Base-by-base conservation (phyloP, 1,140 invertebrate species). In the Hormaphis cornu region DNA sequence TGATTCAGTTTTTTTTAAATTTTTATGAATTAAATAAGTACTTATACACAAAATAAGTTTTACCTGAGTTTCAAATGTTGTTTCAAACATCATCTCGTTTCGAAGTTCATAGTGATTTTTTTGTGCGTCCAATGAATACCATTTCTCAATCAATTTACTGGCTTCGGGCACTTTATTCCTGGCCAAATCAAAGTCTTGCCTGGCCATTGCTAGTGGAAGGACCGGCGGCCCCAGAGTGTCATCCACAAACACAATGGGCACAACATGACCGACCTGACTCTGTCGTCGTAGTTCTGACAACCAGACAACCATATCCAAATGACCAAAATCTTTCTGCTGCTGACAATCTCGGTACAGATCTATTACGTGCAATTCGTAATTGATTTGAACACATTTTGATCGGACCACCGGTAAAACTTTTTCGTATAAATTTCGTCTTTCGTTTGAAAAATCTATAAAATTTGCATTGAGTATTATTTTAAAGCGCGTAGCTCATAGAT, bases 191-290 rank as follows among this genome's bases (percentile, higher is more conserved):
- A 89, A 90, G 78, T 90, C 88, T 20, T 86, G 83, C 73, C 83
- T 85, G 76, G 89, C 87, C 46, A 90, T 83, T 1, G 86, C 88
- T 72, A 87, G 84, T 8, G 88, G 88, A 16, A 90, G 78, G 70
- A 89, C 80, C n/a, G 87, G 85, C 18, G 85, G 85, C 26, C 88
- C 88, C 42, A 90, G 77, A 8, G 85, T 87, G 42, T 88, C 84
- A 75, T 86, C 89, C 8, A 90, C 77, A 75, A 90, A 89, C 61
- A 90, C 76, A 12, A 89, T 83, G 0, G 88, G 87, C 24, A 90
- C 85, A 18, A 89, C 82, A 59, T 88, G 87, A 0, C 86, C 84
- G 2, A 84, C 79, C 70, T 88, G 22, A 30, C n/a, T 52, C 81
- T 80, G 78, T 86, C 86, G 82, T 40, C 84, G 82, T 6, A 90